These are phyloP conservation scores for Cryptophagus acutangulus DNA, from an alignment of 2,888 invertebrate species.

Conservation along the genomic window DNA sequence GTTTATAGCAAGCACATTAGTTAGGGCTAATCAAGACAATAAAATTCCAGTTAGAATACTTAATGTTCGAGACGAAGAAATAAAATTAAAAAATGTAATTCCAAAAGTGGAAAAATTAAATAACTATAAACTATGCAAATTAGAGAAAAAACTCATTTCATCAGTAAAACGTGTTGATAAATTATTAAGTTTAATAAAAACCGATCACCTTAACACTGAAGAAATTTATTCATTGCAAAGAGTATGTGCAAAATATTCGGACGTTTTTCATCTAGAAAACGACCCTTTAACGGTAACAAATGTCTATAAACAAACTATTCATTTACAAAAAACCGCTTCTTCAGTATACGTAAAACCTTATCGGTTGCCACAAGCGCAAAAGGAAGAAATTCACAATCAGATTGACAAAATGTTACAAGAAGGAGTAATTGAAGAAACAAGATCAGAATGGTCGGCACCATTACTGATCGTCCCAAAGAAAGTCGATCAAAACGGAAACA, in stretches of 20 bases:
- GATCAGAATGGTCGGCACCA: slow-evolving; percentile 23
- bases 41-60: slow-evolving; percentile 9
- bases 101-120: slow-evolving; percentile 6
- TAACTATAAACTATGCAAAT: slow-evolving; percentile 3
- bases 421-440: slow-evolving; percentile 25
- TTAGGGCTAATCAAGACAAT: neutral
- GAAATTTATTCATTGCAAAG: slow-evolving; percentile 17
- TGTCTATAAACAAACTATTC: slow-evolving; percentile 25
- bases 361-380: slow-evolving; percentile 26
- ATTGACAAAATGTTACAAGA: slow-evolving; percentile 24
- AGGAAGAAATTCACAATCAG: slow-evolving; percentile 24
- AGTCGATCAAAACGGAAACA: slow-evolving; percentile 16
- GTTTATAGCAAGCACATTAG: slow-evolving; percentile 4
- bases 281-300: slow-evolving; percentile 25
- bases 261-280: slow-evolving; percentile 21
- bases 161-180: slow-evolving; percentile 16
- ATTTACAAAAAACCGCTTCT: slow-evolving; percentile 17
- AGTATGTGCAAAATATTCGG: slow-evolving; percentile 21
- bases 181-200: slow-evolving; percentile 18
- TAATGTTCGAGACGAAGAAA: slow-evolving; percentile 6
- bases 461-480: slow-evolving; percentile 25
- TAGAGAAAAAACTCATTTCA: neutral
- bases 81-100: slow-evolving; percentile 5
- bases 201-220: slow-evolving; percentile 15
- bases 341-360: slow-evolving; percentile 26